These are phyloP conservation scores for Hyperoplus immaculatus DNA, from an alignment of 2,797 vertebrate species.

Conservation along the genomic window DNA sequence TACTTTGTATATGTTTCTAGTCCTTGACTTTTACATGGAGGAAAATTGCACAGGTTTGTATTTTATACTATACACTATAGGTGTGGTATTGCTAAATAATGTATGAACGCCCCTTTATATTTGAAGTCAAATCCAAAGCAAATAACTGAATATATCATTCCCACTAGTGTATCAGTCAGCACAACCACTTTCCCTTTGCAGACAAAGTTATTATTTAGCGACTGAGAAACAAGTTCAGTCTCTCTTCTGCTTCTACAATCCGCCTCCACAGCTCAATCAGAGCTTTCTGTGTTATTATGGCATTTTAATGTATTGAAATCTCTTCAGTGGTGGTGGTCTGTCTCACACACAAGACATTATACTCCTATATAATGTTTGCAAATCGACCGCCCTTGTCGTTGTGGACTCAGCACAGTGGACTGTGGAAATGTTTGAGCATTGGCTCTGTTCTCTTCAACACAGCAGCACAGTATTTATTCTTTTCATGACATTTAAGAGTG, in stretches of 20 bases:
- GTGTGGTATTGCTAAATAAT: neutral
- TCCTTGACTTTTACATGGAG: too few species aligned
- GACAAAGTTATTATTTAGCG: conserved; percentile 40
- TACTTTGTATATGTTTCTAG: too few species aligned
- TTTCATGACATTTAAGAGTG: neutral
- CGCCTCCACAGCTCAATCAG: conserved; percentile 42
- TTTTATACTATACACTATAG: too few species aligned
- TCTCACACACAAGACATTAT: conserved; percentile 58
- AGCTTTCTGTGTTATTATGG: conserved; percentile 33
- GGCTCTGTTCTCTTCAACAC: conserved; percentile 29
- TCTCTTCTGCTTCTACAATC: conserved; percentile 35
- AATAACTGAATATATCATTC: conserved; percentile 7
- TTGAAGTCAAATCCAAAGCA: conserved; percentile 13
- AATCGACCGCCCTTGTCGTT: conserved; percentile 7
- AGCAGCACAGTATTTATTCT: neutral
- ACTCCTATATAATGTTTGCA: conserved; percentile 35
- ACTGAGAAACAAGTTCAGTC: conserved; percentile 29
- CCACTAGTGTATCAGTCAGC: conserved; percentile 1
- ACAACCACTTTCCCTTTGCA: neutral
- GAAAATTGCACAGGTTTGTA: too few species aligned
- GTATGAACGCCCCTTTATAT: neutral
- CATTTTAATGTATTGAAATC: conserved; percentile 50
- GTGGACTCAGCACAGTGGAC: conserved; percentile 12
- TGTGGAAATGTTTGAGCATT: conserved; percentile 18
- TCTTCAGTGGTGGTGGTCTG: conserved; percentile 43